Conservation (phyloP, 2,113 vertebrate genomes). For the Xiphias gladius region DNA sequence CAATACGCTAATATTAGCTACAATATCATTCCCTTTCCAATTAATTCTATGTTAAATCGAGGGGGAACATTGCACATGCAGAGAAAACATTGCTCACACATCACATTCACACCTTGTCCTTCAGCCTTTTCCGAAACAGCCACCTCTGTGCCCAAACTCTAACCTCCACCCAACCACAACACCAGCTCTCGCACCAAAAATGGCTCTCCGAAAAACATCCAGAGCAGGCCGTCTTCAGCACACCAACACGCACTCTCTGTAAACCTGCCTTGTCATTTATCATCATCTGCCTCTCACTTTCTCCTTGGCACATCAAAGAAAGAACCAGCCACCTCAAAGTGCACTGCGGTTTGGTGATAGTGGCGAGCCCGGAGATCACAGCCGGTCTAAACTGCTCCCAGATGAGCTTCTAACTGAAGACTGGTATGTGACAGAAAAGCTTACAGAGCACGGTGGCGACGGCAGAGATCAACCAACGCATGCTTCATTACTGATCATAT, state of each 20-base stretch:
- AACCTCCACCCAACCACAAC: background rate
- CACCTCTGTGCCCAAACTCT: background rate
- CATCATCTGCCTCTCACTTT: constrained; percentile 48
- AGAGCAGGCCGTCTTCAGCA: background rate
- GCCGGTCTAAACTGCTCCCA: constrained; percentile 67
- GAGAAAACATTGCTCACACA: background rate
- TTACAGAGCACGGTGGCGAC: background rate
- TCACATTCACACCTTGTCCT: no score
- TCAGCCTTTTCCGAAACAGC: no score
- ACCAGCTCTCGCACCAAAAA: background rate
- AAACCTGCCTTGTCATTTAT: constrained; percentile 13
- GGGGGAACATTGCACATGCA: background rate
- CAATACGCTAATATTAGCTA: no score
- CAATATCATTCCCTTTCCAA: no score
- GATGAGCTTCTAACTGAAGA: constrained; percentile 42
- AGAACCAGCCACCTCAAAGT: constrained; percentile 31
- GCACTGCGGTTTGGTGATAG: constrained; percentile 65
- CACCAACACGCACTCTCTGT: constrained; percentile 3
- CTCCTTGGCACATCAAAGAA: constrained; percentile 55
- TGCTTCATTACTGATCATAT: constrained; percentile 43
- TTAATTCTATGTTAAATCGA: background rate
- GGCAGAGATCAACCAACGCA: background rate
- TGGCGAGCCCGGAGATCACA: constrained; percentile 49
- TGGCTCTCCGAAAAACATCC: background rate
- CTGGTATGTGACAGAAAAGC: constrained; percentile 6